phyloP scores from a whole-genome alignment of 2,113 vertebrate genomes.

The Leptobrachium leishanense region DNA sequence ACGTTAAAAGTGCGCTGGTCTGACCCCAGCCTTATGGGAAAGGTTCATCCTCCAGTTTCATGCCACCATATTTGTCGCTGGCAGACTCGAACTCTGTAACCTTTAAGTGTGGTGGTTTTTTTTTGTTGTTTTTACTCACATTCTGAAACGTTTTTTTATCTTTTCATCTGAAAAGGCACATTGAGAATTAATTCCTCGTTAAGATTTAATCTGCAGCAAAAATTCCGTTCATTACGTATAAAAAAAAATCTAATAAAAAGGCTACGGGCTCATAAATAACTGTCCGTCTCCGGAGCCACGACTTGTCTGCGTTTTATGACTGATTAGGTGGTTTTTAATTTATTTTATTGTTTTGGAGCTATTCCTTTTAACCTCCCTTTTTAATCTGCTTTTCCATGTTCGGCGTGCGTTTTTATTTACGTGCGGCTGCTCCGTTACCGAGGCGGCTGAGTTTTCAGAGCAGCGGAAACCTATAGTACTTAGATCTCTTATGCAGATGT shows the following conservation, averaged over 20 bases:
- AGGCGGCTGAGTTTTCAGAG: too few relatives aligned
- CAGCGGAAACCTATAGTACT: too few relatives aligned
- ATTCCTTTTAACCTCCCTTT: constrained; percentile 50
- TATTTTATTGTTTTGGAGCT: constrained; percentile 43
- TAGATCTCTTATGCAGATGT: too few relatives aligned
- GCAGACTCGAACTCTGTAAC: too few relatives aligned
- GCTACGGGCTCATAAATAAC: neutral
- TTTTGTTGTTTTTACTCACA: neutral
- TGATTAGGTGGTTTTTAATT: constrained; percentile 20
- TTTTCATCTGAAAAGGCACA: neutral
- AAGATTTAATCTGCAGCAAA: neutral
- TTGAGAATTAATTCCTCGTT: neutral
- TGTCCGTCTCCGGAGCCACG: neutral
- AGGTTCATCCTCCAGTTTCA: too few relatives aligned
- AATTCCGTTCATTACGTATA: constrained; percentile 9
- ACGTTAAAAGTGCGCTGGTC: too few relatives aligned
- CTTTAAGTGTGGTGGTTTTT: too few relatives aligned
- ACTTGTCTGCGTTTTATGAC: constrained; percentile 3
- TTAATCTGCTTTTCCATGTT: constrained; percentile 57
- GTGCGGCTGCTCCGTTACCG: constrained; percentile 47
- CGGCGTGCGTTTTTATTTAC: constrained; percentile 41
- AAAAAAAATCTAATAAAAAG: too few relatives aligned
- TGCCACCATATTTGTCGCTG: too few relatives aligned
- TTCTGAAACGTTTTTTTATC: neutral
- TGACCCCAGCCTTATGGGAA: too few relatives aligned